Percentiles rank a stretch among this genome's conserved stretches.
phyloP scores from a whole-genome alignment of 2,888 invertebrate species.

The Apantesis nais region DNA sequence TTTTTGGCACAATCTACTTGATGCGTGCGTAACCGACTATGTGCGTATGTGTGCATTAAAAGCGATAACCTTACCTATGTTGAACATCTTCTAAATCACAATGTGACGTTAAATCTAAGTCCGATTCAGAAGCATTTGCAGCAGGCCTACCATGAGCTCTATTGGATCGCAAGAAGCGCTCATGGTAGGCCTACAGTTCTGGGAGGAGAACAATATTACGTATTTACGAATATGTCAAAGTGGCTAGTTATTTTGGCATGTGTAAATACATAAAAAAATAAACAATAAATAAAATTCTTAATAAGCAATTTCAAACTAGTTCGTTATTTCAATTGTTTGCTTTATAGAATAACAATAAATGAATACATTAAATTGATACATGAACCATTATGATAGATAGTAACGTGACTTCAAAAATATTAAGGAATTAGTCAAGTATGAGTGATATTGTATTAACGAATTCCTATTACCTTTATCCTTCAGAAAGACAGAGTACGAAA shows the following conservation, averaged over 20 bases:
- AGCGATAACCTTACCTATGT: not conserved
- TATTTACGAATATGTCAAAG: not conserved
- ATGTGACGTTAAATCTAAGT: not conserved
- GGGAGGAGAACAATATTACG: not conserved
- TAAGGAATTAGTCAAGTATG: not conserved
- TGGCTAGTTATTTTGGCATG: not conserved
- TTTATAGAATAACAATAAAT: too few species aligned
- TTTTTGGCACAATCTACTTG: not conserved
- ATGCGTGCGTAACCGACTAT: not conserved
- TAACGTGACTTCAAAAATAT: not conserved
- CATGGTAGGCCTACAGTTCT: not conserved
- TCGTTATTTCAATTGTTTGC: not conserved
- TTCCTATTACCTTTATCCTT: not conserved
- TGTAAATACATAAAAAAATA: not conserved
- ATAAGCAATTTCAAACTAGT: not conserved
- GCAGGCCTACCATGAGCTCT: too few species aligned
- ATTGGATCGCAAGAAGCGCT: too few species aligned
- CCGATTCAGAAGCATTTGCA: not conserved
- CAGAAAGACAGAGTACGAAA: not conserved
- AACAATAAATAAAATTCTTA: not conserved
- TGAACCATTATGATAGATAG: not conserved
- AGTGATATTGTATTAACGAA: not conserved
- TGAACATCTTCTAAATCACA: not conserved
- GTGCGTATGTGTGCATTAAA: not conserved
- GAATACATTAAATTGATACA: too few species aligned